Percentiles rank a stretch among this genome's conserved stretches.
Evolutionary conservation across 2,797 vertebrate genomes (phyloP).

Genomic region (Lagorchestes hirsutus): DNA sequence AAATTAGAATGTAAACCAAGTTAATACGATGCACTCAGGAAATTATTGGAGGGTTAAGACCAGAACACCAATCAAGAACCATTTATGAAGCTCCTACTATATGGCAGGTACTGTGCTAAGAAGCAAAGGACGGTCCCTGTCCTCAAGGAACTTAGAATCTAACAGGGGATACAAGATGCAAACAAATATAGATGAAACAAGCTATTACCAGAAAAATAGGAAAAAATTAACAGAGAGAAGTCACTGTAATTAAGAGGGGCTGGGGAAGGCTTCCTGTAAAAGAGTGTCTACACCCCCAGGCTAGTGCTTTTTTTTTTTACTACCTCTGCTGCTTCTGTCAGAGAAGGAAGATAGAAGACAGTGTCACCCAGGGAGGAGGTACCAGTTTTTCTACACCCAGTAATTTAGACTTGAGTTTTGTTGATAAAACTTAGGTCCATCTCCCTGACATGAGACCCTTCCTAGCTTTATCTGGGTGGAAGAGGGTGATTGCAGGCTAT

Average conservation of each 20-base stretch:
- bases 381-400: background rate
- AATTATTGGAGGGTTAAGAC: background rate
- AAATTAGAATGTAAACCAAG: background rate
- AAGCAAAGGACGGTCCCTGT: background rate
- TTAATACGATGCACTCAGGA: background rate
- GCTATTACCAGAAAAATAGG: background rate
- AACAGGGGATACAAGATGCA: background rate
- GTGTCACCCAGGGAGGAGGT: background rate
- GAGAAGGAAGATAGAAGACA: background rate
- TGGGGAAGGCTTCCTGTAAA: background rate
- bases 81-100: background rate
- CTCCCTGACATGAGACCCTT: background rate
- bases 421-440: background rate
- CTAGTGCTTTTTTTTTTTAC: background rate
- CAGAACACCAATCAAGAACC: background rate
- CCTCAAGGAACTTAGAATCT: background rate
- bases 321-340: background rate
- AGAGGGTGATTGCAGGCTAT: background rate
- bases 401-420: background rate
- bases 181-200: background rate
- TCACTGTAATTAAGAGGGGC: background rate
- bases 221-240: background rate
- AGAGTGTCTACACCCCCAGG: background rate
- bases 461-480: background rate
- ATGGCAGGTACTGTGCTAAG: background rate